Evolutionary conservation across 2,888 invertebrate species (phyloP).

Genomic region (Epiblema foenella): DNA sequence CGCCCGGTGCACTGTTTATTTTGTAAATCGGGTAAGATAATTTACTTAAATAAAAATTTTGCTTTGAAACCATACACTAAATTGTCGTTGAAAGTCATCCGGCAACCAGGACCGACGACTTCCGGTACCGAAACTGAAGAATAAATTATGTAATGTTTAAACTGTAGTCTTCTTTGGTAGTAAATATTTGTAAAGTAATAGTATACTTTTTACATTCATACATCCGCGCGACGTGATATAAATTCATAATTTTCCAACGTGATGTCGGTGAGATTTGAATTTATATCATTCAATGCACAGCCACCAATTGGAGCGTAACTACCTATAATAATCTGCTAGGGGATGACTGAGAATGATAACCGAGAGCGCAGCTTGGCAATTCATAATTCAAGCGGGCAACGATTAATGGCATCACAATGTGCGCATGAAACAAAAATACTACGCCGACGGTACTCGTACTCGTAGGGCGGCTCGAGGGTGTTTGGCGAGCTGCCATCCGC

Average conservation of each 20-base stretch:
- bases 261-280: not conserved
- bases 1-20: constrained; percentile 58
- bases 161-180: not conserved
- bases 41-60: constrained; percentile 51
- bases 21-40: constrained; percentile 59
- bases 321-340: not conserved
- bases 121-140: constrained; percentile 6
- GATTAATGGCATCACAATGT: constrained; percentile 70
- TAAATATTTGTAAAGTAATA: not conserved
- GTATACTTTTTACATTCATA: not conserved
- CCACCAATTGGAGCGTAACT: too few species aligned
- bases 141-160: not conserved
- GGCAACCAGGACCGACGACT: not conserved
- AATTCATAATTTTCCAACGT: not conserved
- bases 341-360: constrained; percentile 31
- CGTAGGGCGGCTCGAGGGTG: constrained; percentile 59
- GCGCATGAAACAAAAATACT: constrained; percentile 73
- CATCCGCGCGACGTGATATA: not conserved
- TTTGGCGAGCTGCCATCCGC: constrained; percentile 67
- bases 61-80: constrained; percentile 24
- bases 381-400: constrained; percentile 51
- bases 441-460: constrained; percentile 55
- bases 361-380: constrained; percentile 40
- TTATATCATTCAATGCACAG: not conserved
- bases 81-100: constrained; percentile 11